These are phyloP conservation scores for Lasioglossum villosulum DNA, from an alignment of 2,888 invertebrate genomes.

Conservation along the genomic window DNA sequence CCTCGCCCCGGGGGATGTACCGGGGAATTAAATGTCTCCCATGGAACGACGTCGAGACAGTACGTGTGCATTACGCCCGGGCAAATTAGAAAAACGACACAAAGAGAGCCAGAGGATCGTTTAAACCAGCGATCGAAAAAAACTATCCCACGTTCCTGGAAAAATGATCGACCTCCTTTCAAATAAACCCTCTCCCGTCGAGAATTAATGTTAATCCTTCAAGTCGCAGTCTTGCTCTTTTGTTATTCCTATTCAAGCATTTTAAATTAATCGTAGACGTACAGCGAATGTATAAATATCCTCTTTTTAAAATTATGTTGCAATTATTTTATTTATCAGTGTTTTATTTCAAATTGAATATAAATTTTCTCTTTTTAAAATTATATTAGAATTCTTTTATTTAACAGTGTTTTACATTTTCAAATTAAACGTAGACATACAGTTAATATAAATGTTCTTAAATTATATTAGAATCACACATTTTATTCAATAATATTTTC, in stretches of 20 bases:
- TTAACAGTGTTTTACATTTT: too few species aligned
- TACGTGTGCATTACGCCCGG: constrained; percentile 28
- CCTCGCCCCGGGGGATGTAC: constrained; percentile 13
- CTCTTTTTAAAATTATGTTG: not conserved
- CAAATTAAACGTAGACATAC: too few species aligned
- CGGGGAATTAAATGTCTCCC: constrained; percentile 57
- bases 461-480: too few species aligned
- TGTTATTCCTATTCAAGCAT: not conserved
- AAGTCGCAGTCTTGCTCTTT: not conserved
- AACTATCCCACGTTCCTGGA: not conserved
- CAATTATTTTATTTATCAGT: too few species aligned
- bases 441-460: not conserved
- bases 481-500: too few species aligned
- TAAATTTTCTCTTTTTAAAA: too few species aligned
- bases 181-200: not conserved
- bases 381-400: too few species aligned
- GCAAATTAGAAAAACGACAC: constrained; percentile 32
- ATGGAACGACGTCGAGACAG: constrained; percentile 39
- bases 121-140: not conserved
- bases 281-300: not conserved
- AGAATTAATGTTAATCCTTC: too few species aligned
- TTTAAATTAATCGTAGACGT: not conserved
- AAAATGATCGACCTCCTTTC: not conserved
- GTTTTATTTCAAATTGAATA: too few species aligned
- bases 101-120: constrained; percentile 14